Conservation (phyloP, 2,797 vertebrate genomes). For the Poeciliopsis paucimaculata region DNA sequence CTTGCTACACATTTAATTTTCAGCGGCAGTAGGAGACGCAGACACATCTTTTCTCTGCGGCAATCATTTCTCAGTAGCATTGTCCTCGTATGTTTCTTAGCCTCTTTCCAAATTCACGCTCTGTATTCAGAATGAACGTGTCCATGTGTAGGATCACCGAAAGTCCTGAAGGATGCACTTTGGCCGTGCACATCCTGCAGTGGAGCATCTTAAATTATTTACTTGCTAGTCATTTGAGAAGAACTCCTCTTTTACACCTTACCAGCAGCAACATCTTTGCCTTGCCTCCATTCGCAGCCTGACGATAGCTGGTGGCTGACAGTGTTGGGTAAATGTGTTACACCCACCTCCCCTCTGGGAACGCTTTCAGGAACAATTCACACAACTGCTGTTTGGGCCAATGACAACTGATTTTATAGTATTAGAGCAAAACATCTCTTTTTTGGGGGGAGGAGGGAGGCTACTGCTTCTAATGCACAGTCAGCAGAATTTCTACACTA, state of each 20-base stretch:
- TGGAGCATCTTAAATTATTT: slow-evolving; percentile 67
- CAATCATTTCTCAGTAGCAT: background rate
- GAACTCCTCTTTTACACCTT: slow-evolving; percentile 57
- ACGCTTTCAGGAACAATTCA: slow-evolving; percentile 31
- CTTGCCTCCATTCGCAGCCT: slow-evolving; percentile 20
- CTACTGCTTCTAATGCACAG: slow-evolving; percentile 21
- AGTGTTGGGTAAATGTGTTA: slow-evolving; percentile 19
- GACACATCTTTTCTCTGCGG: background rate
- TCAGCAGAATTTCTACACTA: slow-evolving; percentile 49
- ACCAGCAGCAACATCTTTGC: slow-evolving; percentile 38
- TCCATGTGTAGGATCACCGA: slow-evolving; percentile 28
- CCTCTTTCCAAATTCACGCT: background rate
- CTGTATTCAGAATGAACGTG: background rate
- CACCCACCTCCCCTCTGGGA: background rate
- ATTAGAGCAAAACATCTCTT: slow-evolving; percentile 40
- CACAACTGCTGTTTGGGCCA: background rate
- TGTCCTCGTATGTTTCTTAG: background rate
- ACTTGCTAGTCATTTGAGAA: slow-evolving; percentile 47
- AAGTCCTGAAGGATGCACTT: slow-evolving; percentile 30
- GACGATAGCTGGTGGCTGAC: slow-evolving; percentile 24
- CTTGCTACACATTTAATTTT: slow-evolving; percentile 11
- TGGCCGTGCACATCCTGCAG: slow-evolving; percentile 27
- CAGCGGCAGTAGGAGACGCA: background rate
- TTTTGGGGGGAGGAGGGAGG: background rate
- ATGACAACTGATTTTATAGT: slow-evolving; percentile 30